Base-by-base conservation (phyloP, 1,140 invertebrate genomes). In the Augochlora pura region DNA sequence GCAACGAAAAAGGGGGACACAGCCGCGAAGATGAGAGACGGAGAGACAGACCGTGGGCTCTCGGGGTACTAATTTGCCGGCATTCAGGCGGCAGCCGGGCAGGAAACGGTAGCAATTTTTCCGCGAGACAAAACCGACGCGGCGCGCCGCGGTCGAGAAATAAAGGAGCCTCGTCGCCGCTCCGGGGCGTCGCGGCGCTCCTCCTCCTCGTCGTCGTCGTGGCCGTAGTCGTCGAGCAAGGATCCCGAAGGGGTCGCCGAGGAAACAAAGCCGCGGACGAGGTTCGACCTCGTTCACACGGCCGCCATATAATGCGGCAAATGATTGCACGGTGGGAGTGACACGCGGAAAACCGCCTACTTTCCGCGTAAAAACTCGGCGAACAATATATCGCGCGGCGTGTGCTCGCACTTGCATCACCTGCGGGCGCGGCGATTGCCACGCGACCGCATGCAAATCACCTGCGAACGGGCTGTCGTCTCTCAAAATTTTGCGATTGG, bases 271-370 rank as follows among this genome's bases (percentile, higher is more conserved):
- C 72, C 57, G 81, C 74, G 25, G 69, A 81, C 63, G 57, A 23
- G 82, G 67, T 62, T 77, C 82, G 82, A 71, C 82, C 82, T 83
- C 79, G 82, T 83, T 83, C 82, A 59, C 82, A 81, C 72, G 79
- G 49, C 57, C n/a, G 67, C 46, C 52, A 54, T 52, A 49, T 72
- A 65, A 74, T 25, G 25, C 39, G 21, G 21, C 42, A 38, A 73
- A 63, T 63, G 49, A 73, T 64, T 38, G 32, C 60, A 39, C 46
- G 42, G 27, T 54, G 71, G 71, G 68, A 77, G 82, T 57, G 66
- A 71, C 76, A 81, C 78, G 49, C n/a, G 62, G 81, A 83, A 83
- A 83, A 80, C 72, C 23, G 76, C 6, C 14, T 57, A 25, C 23
- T 67, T 67, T 39, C 21, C 42, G 77, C 38, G 59, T 54, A 46